Percentiles rank a stretch among this genome's conserved stretches.
Conservation (phyloP, 1,140 invertebrate species). For the Drosophila navojoa region DNA sequence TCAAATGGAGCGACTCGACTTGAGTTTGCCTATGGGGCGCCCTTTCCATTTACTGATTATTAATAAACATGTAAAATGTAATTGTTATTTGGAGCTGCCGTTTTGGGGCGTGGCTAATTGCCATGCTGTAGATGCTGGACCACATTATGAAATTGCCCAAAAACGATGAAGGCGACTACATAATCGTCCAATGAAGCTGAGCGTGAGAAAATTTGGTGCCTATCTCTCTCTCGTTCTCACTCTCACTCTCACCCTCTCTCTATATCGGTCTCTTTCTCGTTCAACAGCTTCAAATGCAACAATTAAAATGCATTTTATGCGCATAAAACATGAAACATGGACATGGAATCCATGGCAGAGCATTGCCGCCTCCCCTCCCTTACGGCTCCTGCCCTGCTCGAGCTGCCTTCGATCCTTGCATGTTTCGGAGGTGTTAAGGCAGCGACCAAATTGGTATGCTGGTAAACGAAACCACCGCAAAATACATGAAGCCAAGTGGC, state of each 20-base stretch:
- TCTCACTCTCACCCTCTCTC: neutral
- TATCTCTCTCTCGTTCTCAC: neutral
- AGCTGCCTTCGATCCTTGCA: conserved; percentile 41
- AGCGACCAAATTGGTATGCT: conserved; percentile 55
- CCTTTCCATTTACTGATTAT: conserved; percentile 23
- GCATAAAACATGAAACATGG: conserved; percentile 55
- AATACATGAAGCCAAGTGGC: neutral
- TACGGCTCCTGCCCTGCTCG: neutral
- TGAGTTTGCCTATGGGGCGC: neutral
- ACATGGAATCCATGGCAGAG: conserved; percentile 36
- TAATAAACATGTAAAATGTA: conserved; percentile 60
- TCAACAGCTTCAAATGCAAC: conserved; percentile 41
- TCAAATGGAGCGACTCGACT: conserved; percentile 8
- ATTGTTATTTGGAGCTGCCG: conserved; percentile 55
- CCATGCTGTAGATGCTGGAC: conserved; percentile 32
- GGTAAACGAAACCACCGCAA: conserved; percentile 50
- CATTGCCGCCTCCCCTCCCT: neutral
- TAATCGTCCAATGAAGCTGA: conserved; percentile 21
- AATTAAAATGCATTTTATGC: conserved; percentile 60
- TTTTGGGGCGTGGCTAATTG: conserved; percentile 54
- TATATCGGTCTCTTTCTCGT: neutral
- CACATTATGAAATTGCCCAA: conserved; percentile 44
- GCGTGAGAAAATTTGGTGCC: conserved; percentile 47
- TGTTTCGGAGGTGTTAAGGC: conserved; percentile 54
- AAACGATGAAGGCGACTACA: conserved; percentile 33